Conservation (phyloP, 2,888 invertebrate species). For the Exocentrus adspersus region DNA sequence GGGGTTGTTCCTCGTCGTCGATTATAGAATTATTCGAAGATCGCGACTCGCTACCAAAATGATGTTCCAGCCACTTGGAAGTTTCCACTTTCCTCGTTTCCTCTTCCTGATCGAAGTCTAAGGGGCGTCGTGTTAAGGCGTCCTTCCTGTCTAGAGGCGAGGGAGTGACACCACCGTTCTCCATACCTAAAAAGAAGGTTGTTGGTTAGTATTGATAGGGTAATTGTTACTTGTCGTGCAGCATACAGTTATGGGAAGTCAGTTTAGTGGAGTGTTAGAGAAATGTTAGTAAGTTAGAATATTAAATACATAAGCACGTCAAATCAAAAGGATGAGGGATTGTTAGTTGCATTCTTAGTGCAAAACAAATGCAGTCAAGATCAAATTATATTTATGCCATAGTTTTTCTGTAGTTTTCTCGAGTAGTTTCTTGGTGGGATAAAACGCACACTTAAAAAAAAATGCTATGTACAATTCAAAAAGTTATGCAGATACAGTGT, state of each 20-base stretch:
- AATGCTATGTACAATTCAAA: too few species aligned
- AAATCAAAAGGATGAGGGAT: neutral
- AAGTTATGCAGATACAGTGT: too few species aligned
- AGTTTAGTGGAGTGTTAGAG: neutral
- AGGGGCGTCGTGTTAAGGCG: conserved; percentile 80
- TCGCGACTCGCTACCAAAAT: conserved; percentile 87
- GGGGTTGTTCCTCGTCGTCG: conserved; percentile 70
- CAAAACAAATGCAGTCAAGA: too few species aligned
- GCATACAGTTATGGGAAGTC: neutral
- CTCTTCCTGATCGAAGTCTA: conserved; percentile 89
- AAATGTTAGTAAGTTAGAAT: too few species aligned
- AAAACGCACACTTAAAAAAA: too few species aligned
- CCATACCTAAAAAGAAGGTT: conserved; percentile 48
- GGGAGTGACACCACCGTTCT: conserved; percentile 48
- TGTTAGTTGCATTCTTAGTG: neutral
- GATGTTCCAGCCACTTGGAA: conserved; percentile 90
- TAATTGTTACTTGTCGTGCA: neutral
- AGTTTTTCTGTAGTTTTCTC: too few species aligned
- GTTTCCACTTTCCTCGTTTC: conserved; percentile 90
- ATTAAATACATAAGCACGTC: neutral
- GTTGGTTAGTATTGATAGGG: conserved; percentile 4
- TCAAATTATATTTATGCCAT: too few species aligned
- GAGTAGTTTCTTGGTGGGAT: too few species aligned
- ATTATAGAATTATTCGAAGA: conserved; percentile 77
- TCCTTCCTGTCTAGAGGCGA: conserved; percentile 77